Evolutionary conservation across 2,113 vertebrate genomes (phyloP).

Genomic region (Cygnus buccinator): DNA sequence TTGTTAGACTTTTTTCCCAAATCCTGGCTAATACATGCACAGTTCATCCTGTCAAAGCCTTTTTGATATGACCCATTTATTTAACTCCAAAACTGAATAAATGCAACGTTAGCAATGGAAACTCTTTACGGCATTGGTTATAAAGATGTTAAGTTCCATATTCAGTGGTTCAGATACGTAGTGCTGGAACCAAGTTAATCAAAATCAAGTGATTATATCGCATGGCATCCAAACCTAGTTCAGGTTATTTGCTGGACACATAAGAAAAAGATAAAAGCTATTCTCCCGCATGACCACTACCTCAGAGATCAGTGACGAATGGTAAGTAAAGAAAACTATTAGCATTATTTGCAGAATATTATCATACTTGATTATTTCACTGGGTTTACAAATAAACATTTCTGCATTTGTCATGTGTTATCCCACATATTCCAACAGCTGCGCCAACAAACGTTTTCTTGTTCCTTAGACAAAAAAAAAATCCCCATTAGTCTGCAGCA

Average conservation of each 20-base stretch:
- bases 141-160: neutral
- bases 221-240: neutral
- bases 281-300: neutral
- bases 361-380: neutral
- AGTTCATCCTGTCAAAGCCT: neutral
- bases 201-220: neutral
- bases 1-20: neutral
- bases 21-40: neutral
- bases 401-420: neutral
- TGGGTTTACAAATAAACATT: neutral
- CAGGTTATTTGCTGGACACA: neutral
- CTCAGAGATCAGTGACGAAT: neutral
- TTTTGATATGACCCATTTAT: neutral
- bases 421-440: neutral
- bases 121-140: neutral
- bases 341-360: neutral
- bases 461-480: neutral
- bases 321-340: neutral
- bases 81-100: neutral
- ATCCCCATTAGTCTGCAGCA: neutral
- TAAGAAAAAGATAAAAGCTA: neutral
- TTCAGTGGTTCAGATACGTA: accelerated
- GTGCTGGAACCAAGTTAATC: neutral
- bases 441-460: neutral
- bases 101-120: neutral